phyloP scores from a whole-genome alignment of 1,140 invertebrate genomes.

The Onthophagus taurus region DNA sequence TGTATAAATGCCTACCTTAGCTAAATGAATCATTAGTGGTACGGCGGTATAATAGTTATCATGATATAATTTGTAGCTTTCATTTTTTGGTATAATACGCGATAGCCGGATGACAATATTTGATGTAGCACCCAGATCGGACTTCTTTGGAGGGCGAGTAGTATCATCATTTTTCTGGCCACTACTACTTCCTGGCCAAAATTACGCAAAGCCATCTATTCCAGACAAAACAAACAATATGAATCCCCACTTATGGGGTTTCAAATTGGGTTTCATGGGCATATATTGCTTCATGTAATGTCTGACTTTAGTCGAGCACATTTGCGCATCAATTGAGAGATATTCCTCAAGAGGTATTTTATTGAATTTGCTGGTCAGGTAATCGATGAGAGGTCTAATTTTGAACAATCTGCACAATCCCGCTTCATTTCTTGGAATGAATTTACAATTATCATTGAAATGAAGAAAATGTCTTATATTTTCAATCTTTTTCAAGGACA shows the following conservation, averaged over 20 bases:
- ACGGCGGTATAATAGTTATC: slow-evolving; percentile 9
- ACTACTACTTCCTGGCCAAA: too few relatives aligned
- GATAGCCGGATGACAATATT: slow-evolving; percentile 16
- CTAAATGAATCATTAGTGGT: slow-evolving; percentile 5
- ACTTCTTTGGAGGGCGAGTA: neutral
- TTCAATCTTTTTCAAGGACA: too few relatives aligned
- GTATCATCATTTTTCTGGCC: slow-evolving; percentile 2
- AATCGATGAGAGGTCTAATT: too few relatives aligned
- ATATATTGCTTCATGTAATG: neutral
- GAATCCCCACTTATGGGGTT: too few relatives aligned
- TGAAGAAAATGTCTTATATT: too few relatives aligned
- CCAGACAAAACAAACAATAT: neutral
- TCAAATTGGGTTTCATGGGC: too few relatives aligned
- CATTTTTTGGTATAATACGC: neutral
- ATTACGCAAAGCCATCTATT: neutral
- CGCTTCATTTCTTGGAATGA: too few relatives aligned
- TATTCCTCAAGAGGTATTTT: neutral
- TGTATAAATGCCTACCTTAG: neutral
- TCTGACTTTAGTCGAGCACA: neutral
- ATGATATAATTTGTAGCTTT: slow-evolving; percentile 6
- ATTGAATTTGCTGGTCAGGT: too few relatives aligned
- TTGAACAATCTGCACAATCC: too few relatives aligned
- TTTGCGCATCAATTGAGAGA: neutral
- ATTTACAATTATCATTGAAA: too few relatives aligned
- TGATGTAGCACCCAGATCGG: slow-evolving; percentile 12